A percentile compares a stretch with the other conserved stretches of the same genome.
Conservation (phyloP, 2,888 invertebrate species). For the Noctuana brunneofusca region DNA sequence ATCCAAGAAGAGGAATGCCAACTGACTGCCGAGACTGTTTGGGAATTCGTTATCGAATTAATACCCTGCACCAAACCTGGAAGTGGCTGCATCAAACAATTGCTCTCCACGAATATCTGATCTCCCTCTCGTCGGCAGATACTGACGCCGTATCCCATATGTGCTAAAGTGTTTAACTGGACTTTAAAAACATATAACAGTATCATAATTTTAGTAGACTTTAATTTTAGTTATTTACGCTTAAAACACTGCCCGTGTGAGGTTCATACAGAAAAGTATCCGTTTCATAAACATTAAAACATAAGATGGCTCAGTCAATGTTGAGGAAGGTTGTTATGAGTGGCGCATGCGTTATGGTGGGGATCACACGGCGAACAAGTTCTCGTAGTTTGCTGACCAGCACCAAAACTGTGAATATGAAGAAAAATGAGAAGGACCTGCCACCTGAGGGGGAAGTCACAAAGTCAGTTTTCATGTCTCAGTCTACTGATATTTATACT, state of each 20-base stretch:
- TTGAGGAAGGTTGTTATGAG: slow-evolving; percentile 69
- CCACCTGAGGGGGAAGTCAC: slow-evolving; percentile 82
- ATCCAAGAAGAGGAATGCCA: slow-evolving; percentile 83
- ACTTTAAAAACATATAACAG: slow-evolving; percentile 56
- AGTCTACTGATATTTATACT: slow-evolving; percentile 93
- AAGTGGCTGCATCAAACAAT: slow-evolving; percentile 97
- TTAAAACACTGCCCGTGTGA: slow-evolving; percentile 57
- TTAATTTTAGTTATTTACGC: slow-evolving; percentile 56
- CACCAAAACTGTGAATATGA: slow-evolving; percentile 52
- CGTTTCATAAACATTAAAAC: slow-evolving; percentile 48
- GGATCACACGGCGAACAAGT: slow-evolving; percentile 67
- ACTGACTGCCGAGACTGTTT: slow-evolving; percentile 91
- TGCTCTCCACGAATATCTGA: slow-evolving; percentile 93
- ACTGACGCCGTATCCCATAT: slow-evolving; percentile 79
- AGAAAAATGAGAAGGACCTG: slow-evolving; percentile 57
- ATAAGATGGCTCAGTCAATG: slow-evolving; percentile 74
- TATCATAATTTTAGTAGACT: slow-evolving; percentile 46
- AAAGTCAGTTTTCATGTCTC: slow-evolving; percentile 95
- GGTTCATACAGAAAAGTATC: slow-evolving; percentile 80
- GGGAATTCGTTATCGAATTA: slow-evolving; percentile 94
- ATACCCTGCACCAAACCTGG: slow-evolving; percentile 95
- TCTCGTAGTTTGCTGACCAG: slow-evolving; percentile 60
- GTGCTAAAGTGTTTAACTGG: slow-evolving; percentile 56
- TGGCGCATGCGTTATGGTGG: slow-evolving; percentile 67
- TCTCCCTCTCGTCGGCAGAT: slow-evolving; percentile 90